Conservation (phyloP, 2,113 vertebrate genomes). For the Nycticryphes semicollaris region DNA sequence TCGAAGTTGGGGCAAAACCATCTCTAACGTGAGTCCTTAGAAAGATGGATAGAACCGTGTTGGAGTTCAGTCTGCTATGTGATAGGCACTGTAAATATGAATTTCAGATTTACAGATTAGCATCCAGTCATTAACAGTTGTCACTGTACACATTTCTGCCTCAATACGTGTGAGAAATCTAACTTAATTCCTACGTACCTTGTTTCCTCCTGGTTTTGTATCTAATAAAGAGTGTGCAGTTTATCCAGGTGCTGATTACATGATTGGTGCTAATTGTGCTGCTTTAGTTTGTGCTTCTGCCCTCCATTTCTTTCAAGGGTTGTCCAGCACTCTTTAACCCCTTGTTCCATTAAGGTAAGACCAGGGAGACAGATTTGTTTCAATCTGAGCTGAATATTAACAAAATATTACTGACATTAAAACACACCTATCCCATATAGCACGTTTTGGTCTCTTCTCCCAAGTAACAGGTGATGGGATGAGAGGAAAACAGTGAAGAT, state of each 20-base stretch:
- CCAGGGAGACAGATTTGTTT: not conserved
- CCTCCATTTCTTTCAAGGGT: not conserved
- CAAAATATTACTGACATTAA: not conserved
- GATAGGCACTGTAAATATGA: not conserved
- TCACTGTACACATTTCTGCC: not conserved
- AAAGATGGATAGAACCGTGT: not conserved
- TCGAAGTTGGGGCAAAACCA: not conserved
- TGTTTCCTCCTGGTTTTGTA: not conserved
- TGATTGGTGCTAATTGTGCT: not conserved
- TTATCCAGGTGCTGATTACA: not conserved
- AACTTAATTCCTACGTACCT: not conserved
- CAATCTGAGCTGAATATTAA: not conserved
- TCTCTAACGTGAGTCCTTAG: not conserved
- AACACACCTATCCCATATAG: not conserved
- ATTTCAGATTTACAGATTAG: not conserved
- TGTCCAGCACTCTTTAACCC: not conserved
- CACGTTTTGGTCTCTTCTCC: no score
- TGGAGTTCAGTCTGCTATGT: not conserved
- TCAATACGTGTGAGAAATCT: not conserved
- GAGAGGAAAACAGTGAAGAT: no score
- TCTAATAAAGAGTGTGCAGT: not conserved
- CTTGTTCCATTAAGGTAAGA: not conserved
- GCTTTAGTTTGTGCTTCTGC: not conserved
- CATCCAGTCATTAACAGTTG: not conserved
- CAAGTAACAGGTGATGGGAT: no score